phyloP scores from a whole-genome alignment of 2,797 vertebrate species.

The Sebastes hopkinsi region DNA sequence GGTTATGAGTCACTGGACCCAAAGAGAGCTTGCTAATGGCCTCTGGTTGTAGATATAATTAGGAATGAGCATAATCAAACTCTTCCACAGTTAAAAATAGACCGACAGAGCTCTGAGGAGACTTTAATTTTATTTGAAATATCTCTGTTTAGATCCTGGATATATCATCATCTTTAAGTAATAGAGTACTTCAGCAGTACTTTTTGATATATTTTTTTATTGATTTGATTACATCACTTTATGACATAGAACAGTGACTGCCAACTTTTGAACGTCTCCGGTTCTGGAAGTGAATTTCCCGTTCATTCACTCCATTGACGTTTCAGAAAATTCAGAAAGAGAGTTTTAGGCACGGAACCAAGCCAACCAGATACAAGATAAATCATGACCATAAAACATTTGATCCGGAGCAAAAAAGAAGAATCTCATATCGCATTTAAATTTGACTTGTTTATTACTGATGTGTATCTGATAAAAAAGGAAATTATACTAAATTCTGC shows the following conservation, averaged over 20 bases:
- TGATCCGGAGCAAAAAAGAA: too few relatives aligned
- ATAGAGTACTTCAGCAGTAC: not conserved
- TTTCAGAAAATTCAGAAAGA: too few relatives aligned
- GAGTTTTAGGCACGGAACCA: too few relatives aligned
- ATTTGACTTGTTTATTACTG: not conserved
- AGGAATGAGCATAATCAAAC: not conserved
- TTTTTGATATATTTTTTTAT: not conserved
- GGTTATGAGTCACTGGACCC: not conserved
- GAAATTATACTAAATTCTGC: not conserved
- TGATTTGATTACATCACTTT: not conserved
- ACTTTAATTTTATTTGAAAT: not conserved
- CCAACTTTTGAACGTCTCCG: too few relatives aligned
- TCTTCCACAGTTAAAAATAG: not conserved
- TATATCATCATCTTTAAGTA: not conserved
- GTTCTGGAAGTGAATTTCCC: too few relatives aligned
- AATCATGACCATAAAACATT: too few relatives aligned
- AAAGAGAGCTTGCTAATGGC: slow-evolving; percentile 7
- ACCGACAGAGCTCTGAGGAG: not conserved
- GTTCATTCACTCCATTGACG: too few relatives aligned
- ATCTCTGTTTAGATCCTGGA: slow-evolving; percentile 9
- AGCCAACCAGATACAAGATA: too few relatives aligned
- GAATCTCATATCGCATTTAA: not conserved
- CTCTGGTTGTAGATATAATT: slow-evolving; percentile 12
- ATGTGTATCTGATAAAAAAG: not conserved
- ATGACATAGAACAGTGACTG: too few relatives aligned